phyloP scores from a whole-genome alignment of 2,797 vertebrate genomes.

The Rhyacichthys aspro region DNA sequence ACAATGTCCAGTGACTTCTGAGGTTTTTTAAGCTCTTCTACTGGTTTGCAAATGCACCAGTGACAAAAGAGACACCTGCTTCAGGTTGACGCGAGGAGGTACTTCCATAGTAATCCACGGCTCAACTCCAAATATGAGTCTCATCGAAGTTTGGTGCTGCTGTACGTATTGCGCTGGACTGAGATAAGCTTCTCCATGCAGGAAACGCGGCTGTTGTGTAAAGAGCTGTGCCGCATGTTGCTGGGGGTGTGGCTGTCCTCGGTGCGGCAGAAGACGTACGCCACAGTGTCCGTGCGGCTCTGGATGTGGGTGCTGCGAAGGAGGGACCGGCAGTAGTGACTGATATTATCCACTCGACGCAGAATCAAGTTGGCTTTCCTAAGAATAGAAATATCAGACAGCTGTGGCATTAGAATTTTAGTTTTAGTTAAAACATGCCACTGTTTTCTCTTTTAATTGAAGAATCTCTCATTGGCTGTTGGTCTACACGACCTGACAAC shows the following conservation, averaged over 20 bases:
- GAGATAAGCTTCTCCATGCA: constrained; percentile 96
- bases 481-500: too few species aligned
- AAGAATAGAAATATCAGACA: constrained; percentile 20
- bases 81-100: constrained; percentile 46
- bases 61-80: constrained; percentile 57
- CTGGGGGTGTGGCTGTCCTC: constrained; percentile 85
- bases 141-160: constrained; percentile 96
- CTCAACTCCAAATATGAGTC: constrained; percentile 46
- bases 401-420: background rate
- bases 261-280: constrained; percentile 90
- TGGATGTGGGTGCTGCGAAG: constrained; percentile 94
- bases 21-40: constrained; percentile 55
- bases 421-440: too few species aligned
- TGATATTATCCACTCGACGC: constrained; percentile 89
- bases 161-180: constrained; percentile 94
- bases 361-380: constrained; percentile 97
- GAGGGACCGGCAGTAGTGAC: constrained; percentile 86
- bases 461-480: too few species aligned
- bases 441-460: too few species aligned
- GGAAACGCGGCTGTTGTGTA: constrained; percentile 90
- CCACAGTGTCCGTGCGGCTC: constrained; percentile 93
- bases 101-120: constrained; percentile 36
- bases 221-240: constrained; percentile 87
- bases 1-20: constrained; percentile 58
- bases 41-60: constrained; percentile 52